phyloP scores from a whole-genome alignment of 2,888 invertebrate species.

The Mythimna lalbum region DNA sequence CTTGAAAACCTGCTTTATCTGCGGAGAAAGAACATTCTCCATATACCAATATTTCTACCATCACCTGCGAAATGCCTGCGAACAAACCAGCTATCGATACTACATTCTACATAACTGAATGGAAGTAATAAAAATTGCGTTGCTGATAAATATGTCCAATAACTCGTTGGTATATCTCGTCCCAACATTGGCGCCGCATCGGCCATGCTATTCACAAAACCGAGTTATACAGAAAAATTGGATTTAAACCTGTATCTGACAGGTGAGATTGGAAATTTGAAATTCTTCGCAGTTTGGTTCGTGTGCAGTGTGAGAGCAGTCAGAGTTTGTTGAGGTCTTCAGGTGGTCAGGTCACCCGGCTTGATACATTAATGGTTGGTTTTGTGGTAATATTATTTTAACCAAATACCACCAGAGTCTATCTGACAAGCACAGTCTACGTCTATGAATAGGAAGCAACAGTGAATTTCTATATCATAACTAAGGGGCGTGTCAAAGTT shows the following conservation, averaged over 20 bases:
- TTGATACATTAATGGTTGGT: too few relatives aligned
- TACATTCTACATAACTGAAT: background rate
- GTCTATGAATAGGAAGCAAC: too few relatives aligned
- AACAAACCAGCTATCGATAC: constrained; percentile 1
- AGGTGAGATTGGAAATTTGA: constrained; percentile 29
- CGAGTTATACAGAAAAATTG: constrained; percentile 14
- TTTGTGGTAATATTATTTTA: too few relatives aligned
- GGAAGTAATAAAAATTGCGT: constrained; percentile 15
- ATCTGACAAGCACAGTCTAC: too few relatives aligned
- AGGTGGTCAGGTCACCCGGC: too few relatives aligned
- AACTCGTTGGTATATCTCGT: background rate
- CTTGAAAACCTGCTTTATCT: background rate
- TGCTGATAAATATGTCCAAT: constrained; percentile 20
- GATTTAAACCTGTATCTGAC: constrained; percentile 22
- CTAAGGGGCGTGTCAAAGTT: too few relatives aligned
- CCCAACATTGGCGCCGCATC: background rate
- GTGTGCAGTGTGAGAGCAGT: background rate
- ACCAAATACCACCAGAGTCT: too few relatives aligned
- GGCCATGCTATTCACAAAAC: constrained; percentile 1
- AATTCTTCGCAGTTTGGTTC: constrained; percentile 12
- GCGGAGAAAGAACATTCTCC: background rate
- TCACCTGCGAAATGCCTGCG: background rate
- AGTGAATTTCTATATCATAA: too few relatives aligned
- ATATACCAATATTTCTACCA: background rate
- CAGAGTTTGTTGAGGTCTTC: too few relatives aligned